Conservation (phyloP, 2,113 vertebrate species). For the cat (Felis catus) region F.catus_Fca126_mat1.0 CM031412.1:180947501-180948000, state of each 20-base stretch:
- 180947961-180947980: slow-evolving; percentile 66
- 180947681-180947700: slow-evolving; percentile 61
- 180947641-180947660: slow-evolving; percentile 29
- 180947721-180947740: slow-evolving; percentile 48
- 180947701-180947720: slow-evolving; percentile 73
- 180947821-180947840: slow-evolving; percentile 65
- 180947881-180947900: slow-evolving; percentile 74
- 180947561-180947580: neutral
- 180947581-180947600: neutral
- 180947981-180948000: slow-evolving; percentile 48
- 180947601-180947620: neutral
- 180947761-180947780: slow-evolving; percentile 59
- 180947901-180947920: slow-evolving; percentile 73
- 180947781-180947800: slow-evolving; percentile 51
- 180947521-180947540: neutral
- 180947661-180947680: slow-evolving; percentile 34
- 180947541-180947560: neutral
- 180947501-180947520: neutral
- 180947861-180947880: slow-evolving; percentile 65
- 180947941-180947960: slow-evolving; percentile 69
- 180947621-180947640: neutral
- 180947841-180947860: slow-evolving; percentile 69
- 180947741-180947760: slow-evolving; percentile 43
- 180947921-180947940: slow-evolving; percentile 70
- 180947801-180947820: slow-evolving; percentile 77